Evolutionary conservation across 1,140 invertebrate genomes (phyloP), one percentile per base, ranked within the genome.

Genomic region (Oppia nitens): DNA sequence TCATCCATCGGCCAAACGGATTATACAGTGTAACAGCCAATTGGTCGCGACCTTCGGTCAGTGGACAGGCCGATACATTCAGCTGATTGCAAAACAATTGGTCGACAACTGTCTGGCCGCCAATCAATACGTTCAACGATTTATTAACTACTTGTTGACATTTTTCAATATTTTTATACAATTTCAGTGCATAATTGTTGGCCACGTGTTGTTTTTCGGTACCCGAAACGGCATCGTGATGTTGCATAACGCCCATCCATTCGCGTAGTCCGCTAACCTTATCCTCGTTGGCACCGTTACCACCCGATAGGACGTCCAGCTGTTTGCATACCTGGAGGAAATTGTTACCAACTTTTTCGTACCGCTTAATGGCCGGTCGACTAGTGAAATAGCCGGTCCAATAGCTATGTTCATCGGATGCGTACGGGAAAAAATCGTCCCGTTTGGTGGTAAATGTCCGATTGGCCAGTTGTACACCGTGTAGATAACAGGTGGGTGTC

Each of bases 301-400:
- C 48, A 12, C 53, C 49, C 11, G 51, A 47, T 6, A 52, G 29
- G 2, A 52, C 48, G 48, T 60, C 50, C n/a, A 65, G 11, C 56
- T 80, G 69, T 48, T 89, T 73, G 63, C 87, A 85, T 17, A 80
- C 80, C 69, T 87, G 85, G 14, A 93, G 69, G 53, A 84, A 81
- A 66, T 83, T 83, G 67, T 90, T 91, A 1, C 81, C 81, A 12
- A 66, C 47, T 62, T 73, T 60, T 20, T 69, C 70, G 66, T 71
- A 72, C 50, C 69, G 61, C 62, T 80, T 80, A 0, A 78, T 65
- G 12, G 75, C 67, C 3, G 78, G 69, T 61, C 79, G 65, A 62
- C 90, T 95, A 0, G 88, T 89, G 68, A 88, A 98, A 69, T 92
- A 98, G 0, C 94, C 94, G 0, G 87, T 94, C 93, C 92, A 97